Conservation (phyloP, 2,888 invertebrate genomes). For the Rhorus exstirpatorius region DNA sequence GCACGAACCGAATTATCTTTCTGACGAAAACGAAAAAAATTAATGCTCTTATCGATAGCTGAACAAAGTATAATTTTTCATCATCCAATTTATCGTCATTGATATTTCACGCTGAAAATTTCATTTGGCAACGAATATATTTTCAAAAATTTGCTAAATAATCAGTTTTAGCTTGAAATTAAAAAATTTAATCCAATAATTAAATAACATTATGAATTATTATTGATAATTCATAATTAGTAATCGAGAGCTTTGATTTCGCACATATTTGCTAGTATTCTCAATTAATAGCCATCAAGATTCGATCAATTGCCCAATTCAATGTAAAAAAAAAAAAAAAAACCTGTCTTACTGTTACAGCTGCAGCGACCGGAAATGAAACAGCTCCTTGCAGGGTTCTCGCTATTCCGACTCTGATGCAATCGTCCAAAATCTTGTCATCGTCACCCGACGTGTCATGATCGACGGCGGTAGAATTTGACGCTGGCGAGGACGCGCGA, state of each 20-base stretch:
- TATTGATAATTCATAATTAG: constrained; percentile 75
- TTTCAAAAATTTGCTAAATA: too few relatives aligned
- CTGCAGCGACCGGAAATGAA: constrained; percentile 47
- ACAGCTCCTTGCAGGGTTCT: constrained; percentile 78
- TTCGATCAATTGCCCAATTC: not conserved
- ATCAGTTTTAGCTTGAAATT: not conserved
- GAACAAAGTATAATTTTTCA: too few relatives aligned
- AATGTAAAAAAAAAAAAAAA: constrained; percentile 33
- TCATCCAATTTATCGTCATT: too few relatives aligned
- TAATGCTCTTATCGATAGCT: too few relatives aligned
- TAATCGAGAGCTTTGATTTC: too few relatives aligned
- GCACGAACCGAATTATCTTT: constrained; percentile 17
- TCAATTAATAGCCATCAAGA: too few relatives aligned
- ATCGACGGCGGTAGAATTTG: too few relatives aligned
- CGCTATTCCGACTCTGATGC: constrained; percentile 89
- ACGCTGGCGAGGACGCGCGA: too few relatives aligned
- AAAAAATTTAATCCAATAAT: not conserved
- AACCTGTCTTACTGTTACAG: constrained; percentile 44
- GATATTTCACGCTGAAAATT: not conserved
- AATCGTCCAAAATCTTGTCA: constrained; percentile 86
- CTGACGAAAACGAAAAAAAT: too few relatives aligned
- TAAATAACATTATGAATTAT: not conserved
- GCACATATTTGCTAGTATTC: not conserved
- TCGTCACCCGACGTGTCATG: too few relatives aligned
- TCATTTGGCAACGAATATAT: too few relatives aligned